Evolutionary conservation across 2,888 invertebrate species (phyloP), one percentile per base, ranked within the genome.

Genomic region (Noctua janthe): DNA sequence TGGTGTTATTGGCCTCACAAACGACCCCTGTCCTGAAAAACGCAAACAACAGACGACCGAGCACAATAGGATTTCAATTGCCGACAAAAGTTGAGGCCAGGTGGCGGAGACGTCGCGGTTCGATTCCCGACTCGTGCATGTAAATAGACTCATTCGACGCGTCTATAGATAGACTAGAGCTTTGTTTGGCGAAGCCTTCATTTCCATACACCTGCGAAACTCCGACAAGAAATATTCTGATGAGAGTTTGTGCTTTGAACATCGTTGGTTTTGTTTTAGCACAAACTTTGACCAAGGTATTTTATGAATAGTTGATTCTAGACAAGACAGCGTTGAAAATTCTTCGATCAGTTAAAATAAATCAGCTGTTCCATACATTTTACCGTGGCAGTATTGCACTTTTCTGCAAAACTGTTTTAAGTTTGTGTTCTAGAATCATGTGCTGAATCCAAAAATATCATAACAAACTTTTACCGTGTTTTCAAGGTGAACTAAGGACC

Each of bases 41-140:
- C 81, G 51, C 71, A 54, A 87, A 86, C 88, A 86, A 85, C 88
- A 69, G 77, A 72, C 76, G 8, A 20, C 64, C 87, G 78, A 66
- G 84, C 80, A 90, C 90, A 90, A 89, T 90, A 73, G 82, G 86
- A 80, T 85, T 90, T 86, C 87, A 90, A 89, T 86, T 87, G 89
- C 77, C 73, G 81, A 80, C 89, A 85, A 87, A 88, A 87, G 74
- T 81, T 83, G 73, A 85, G 77, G 81, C 82, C 91, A 90, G 86
- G 82, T 85, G 90, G 88, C 82, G 82, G 84, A 81, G 90, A 88
- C 83, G 82, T 89, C 89, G 86, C 88, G 81, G 86, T 90, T 90
- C 91, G 91, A 88, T 88, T 85, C 88, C 82, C 78, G 88, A 74
- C 71, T 74, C 81, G 85, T 82, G 90, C 89, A 90, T 90, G 89